These are phyloP conservation scores for Mirounga angustirostris DNA, from an alignment of 2,113 vertebrate genomes.

Conservation along the genomic window DNA sequence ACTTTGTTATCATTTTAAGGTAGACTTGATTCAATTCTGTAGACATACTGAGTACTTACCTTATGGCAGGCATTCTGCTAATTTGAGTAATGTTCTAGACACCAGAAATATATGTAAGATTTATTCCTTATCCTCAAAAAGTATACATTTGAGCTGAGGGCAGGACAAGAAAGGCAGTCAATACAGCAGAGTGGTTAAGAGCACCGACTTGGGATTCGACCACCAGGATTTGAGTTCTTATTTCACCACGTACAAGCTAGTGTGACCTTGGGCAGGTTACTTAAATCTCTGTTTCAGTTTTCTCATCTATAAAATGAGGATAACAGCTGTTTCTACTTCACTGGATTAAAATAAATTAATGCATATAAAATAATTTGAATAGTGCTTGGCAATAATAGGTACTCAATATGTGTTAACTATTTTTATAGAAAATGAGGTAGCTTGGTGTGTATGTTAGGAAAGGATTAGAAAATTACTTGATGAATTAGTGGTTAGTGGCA, in stretches of 20 bases:
- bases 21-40: not conserved
- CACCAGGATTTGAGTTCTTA: not conserved
- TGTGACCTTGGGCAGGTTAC: not conserved
- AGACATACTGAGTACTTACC: not conserved
- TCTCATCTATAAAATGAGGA: not conserved
- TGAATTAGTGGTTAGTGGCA: not conserved
- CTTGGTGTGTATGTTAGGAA: not conserved
- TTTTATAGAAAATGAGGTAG: not conserved
- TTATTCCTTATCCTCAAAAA: not conserved
- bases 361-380: not conserved
- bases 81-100: not conserved
- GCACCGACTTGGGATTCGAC: not conserved
- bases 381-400: not conserved
- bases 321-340: conserved; percentile 15
- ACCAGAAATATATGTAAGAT: not conserved
- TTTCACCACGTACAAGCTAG: not conserved
- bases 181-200: not conserved
- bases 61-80: not conserved
- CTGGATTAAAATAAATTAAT: conserved; percentile 7
- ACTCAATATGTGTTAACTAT: not conserved
- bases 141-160: not conserved
- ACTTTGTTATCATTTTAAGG: not conserved
- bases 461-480: not conserved
- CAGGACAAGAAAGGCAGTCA: not conserved
- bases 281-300: not conserved